phyloP scores from a whole-genome alignment of 2,888 invertebrate genomes.

The Cecidostiba fungosa region DNA sequence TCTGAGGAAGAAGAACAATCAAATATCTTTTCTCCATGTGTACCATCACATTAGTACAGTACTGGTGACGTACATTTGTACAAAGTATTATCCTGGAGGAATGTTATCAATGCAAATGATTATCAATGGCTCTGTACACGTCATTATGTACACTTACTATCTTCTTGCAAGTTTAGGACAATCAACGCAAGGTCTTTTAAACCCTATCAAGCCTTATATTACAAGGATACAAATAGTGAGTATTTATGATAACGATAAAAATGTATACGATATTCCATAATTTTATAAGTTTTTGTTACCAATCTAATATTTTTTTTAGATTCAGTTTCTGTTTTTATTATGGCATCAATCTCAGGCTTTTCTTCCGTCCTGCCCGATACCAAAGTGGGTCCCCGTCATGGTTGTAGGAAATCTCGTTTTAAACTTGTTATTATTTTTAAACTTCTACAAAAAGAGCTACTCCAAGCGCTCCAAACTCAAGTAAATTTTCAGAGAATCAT shows the following conservation, averaged over 20 bases:
- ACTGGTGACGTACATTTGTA: conserved; percentile 82
- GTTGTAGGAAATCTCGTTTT: conserved; percentile 83
- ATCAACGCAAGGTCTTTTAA: conserved; percentile 80
- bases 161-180: conserved; percentile 83
- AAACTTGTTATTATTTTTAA: conserved; percentile 86
- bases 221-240: conserved; percentile 85
- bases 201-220: conserved; percentile 82
- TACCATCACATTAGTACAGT: conserved; percentile 87
- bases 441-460: conserved; percentile 85
- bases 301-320: conserved; percentile 74
- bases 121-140: conserved; percentile 85
- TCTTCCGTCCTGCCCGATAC: conserved; percentile 82
- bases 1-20: conserved; percentile 86
- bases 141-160: conserved; percentile 89
- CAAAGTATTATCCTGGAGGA: conserved; percentile 85
- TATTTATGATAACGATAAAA: conserved; percentile 45
- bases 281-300: not conserved
- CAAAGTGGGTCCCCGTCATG: conserved; percentile 80
- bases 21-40: conserved; percentile 86
- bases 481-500: conserved; percentile 28
- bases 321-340: conserved; percentile 85
- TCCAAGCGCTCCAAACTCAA: conserved; percentile 39
- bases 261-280: not conserved
- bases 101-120: conserved; percentile 83
- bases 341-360: conserved; percentile 81